Evolutionary conservation across 2,113 vertebrate genomes (phyloP).

Genomic region (Caranx melampygus): DNA sequence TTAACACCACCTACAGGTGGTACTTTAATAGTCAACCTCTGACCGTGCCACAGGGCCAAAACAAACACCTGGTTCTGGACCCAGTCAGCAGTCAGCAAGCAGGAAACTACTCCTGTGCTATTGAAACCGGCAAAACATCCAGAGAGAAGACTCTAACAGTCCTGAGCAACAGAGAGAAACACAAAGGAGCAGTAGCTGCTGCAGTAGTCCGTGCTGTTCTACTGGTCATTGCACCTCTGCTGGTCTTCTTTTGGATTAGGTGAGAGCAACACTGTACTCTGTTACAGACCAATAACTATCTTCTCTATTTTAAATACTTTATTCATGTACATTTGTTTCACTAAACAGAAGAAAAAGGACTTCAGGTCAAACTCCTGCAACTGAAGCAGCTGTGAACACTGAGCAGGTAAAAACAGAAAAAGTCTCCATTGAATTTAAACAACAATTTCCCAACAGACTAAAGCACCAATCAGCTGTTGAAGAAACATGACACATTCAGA

Average conservation of each 20-base stretch:
- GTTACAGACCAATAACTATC: neutral
- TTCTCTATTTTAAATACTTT: neutral
- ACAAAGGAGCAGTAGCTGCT: neutral
- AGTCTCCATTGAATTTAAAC: too few species aligned
- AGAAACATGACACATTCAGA: too few species aligned
- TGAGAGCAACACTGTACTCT: neutral
- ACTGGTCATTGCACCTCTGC: rapidly evolving
- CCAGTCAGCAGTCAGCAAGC: neutral
- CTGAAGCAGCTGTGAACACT: neutral
- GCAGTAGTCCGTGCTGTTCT: neutral
- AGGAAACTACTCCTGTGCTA: slow-evolving; percentile 4
- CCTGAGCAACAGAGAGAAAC: rapidly evolving
- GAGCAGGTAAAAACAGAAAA: slow-evolving; percentile 20
- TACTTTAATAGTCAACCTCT: slow-evolving; percentile 2
- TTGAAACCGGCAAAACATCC: neutral
- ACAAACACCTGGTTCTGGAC: slow-evolving; percentile 24
- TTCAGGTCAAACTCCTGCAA: rapidly evolving
- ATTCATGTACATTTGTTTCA: neutral
- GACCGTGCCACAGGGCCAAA: neutral
- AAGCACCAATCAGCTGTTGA: too few species aligned
- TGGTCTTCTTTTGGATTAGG: neutral
- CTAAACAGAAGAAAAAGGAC: slow-evolving; percentile 18
- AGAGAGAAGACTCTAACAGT: neutral
- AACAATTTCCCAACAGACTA: too few species aligned
- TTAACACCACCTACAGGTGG: slow-evolving; percentile 42